Conservation (phyloP, 2,888 invertebrate species). For the Branchipolynoe longqiensis region DNA sequence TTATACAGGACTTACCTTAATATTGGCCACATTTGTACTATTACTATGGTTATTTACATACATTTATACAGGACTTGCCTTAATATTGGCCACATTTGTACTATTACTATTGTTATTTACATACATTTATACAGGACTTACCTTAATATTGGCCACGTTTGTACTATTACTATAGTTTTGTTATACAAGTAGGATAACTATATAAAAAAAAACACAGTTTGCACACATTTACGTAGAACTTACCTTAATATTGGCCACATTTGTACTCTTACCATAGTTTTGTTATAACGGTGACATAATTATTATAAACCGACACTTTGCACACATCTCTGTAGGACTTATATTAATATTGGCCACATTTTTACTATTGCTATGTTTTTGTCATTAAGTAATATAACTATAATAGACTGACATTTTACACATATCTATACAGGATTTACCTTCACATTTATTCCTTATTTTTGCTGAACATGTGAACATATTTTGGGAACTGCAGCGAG, state of each 20-base stretch:
- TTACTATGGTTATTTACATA: too few species aligned
- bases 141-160: background rate
- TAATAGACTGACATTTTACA: too few species aligned
- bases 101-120: too few species aligned
- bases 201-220: background rate
- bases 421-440: too few species aligned
- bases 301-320: background rate
- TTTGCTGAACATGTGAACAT: background rate
- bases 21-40: too few species aligned
- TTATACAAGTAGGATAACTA: background rate
- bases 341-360: background rate
- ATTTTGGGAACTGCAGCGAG: slow-evolving; percentile 6
- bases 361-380: background rate
- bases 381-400: background rate
- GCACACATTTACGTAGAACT: background rate
- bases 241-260: background rate
- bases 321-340: background rate
- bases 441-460: background rate
- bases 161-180: background rate
- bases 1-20: too few species aligned
- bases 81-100: too few species aligned
- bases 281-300: background rate
- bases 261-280: too few species aligned
- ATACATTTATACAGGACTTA: background rate
- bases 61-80: too few species aligned